phyloP scores from a whole-genome alignment of 2,113 vertebrate species.

The Ariopsis seemanni region DNA sequence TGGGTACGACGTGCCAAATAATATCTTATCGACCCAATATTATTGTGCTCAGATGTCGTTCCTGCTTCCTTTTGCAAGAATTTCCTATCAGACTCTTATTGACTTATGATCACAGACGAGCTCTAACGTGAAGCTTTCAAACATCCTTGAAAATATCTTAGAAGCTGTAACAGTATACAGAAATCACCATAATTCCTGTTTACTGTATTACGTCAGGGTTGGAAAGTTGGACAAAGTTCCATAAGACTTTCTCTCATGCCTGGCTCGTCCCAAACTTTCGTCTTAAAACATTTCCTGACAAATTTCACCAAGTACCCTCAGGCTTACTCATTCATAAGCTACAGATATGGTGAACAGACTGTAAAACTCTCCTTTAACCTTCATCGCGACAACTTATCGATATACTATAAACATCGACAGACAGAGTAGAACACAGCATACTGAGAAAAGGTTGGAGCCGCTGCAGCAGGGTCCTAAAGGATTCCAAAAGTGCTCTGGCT shows the following conservation, averaged over 20 bases:
- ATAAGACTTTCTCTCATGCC: background rate
- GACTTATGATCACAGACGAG: too few species aligned
- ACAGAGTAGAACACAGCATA: slow-evolving; percentile 9
- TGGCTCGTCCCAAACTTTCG: background rate
- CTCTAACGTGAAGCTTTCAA: background rate
- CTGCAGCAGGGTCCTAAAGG: slow-evolving; percentile 78
- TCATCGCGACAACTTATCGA: background rate
- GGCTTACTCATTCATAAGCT: too few species aligned
- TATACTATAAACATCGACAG: background rate
- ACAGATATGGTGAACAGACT: background rate
- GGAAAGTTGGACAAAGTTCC: background rate
- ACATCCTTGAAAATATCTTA: background rate
- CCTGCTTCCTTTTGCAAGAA: background rate
- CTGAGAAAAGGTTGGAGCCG: slow-evolving; percentile 85
- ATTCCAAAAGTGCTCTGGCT: slow-evolving; percentile 76
- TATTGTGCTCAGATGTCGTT: background rate
- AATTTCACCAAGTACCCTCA: background rate
- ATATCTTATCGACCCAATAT: background rate
- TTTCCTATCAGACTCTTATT: background rate
- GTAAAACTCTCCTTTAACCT: background rate
- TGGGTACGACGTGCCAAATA: background rate
- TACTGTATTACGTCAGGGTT: background rate
- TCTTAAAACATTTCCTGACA: background rate
- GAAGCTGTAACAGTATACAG: background rate
- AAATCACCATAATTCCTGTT: background rate